Evolutionary conservation across 2,797 vertebrate species (phyloP), one percentile per base, ranked within the genome.

Genomic region (Basileuterus tristriatus): DNA sequence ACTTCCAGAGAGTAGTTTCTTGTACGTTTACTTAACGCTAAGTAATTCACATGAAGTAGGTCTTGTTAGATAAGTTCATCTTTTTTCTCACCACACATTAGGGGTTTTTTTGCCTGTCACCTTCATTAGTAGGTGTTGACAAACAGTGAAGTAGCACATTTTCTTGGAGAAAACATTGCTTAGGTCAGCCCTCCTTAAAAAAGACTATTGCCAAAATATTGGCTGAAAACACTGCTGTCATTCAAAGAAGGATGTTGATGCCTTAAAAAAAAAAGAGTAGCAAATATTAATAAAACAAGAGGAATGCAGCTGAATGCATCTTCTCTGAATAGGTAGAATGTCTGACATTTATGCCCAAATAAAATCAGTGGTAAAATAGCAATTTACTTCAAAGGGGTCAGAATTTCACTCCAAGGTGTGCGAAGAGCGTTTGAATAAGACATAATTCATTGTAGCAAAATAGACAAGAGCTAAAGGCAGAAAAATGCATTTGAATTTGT

Each of bases 11-110:
- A 55, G 12, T 11, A 32, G 30, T 62, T 88, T 82, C 43, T 78
- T 0, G 0, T 46, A 32, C 2, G 1, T 56, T 75, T 69, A 67
- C 22, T 32, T 53, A 39, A n/a, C 4, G 8, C 18, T 22, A 60
- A 74, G 32, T 47, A 79, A 46, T 50, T 58, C n/a, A 23, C 5
- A 24, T 9, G 4, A 75, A 62, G 7, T 44, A 83, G 32, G 13
- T 49, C 17, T 41, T 69, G 18, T 39, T 67, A 58, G 29, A 1
- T 23, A 47, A 62, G 32, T 52, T 52, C 19, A 37, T 44, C 18
- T 44, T 52, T 44, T 44, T 29, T 68, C 19, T 44, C 20, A 49
- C 34, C 30, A 36, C 27, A 26, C n/a, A 47, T 24, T 69, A 43
- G 12, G 3, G 6, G 15, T 3, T 62, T 52, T 49, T 77, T 24